Evolutionary conservation across 1,140 invertebrate species (phyloP).

Genomic region (Cydia fagiglandana): DNA sequence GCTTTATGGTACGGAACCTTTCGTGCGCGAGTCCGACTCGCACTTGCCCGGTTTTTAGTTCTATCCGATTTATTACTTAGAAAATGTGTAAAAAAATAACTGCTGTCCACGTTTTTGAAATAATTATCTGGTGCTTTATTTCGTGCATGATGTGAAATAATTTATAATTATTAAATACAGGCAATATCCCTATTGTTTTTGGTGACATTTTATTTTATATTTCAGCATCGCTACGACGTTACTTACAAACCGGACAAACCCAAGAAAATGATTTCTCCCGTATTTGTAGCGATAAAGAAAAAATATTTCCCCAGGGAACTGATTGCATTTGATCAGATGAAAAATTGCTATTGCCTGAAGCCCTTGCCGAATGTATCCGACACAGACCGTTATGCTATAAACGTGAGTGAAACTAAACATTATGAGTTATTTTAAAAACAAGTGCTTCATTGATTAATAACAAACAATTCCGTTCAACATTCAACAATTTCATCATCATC

Average conservation of each 20-base stretch:
- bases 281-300: slow-evolving; percentile 44
- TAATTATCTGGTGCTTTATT: slow-evolving; percentile 15
- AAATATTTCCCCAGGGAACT: slow-evolving; percentile 48
- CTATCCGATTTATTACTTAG: too few species aligned
- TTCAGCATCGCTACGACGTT: slow-evolving; percentile 68
- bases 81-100: too few species aligned
- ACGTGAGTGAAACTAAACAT: slow-evolving; percentile 45
- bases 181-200: slow-evolving; percentile 16
- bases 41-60: too few species aligned
- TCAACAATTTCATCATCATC: too few species aligned
- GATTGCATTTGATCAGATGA: slow-evolving; percentile 67
- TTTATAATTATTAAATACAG: too few species aligned
- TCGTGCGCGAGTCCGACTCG: too few species aligned
- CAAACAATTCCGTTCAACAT: not conserved
- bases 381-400: slow-evolving; percentile 41
- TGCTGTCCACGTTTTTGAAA: too few species aligned
- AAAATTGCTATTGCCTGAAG: slow-evolving; percentile 59
- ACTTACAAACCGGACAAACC: slow-evolving; percentile 61
- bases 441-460: slow-evolving; percentile 1
- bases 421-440: not conserved
- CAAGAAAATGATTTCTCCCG: slow-evolving; percentile 55
- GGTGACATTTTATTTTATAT: slow-evolving; percentile 35
- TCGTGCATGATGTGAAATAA: not conserved
- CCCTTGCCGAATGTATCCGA: slow-evolving; percentile 39
- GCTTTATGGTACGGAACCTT: too few species aligned